Evolutionary conservation across 2,888 invertebrate species (phyloP), one percentile per base, ranked within the genome.

Genomic region (Sinelater perroti): DNA sequence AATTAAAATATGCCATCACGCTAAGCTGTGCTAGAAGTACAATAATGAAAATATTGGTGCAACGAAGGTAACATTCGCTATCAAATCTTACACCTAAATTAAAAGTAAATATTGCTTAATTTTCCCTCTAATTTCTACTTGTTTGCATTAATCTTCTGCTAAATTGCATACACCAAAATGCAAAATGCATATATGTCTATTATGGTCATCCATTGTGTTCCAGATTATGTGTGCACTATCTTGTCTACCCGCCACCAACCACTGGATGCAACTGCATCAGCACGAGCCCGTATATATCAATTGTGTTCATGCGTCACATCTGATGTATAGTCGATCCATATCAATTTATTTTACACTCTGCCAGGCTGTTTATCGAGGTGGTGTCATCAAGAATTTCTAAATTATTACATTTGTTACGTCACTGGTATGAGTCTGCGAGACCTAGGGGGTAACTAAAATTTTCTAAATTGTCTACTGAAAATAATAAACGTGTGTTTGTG

Each of bases 311-410:
- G 28, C 17, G 42, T 40, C 44, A 33, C 16, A 44, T 44, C 44
- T 52, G 44, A 52, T 52, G 21, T 44, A 52, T 52, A 31, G 52
- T 44, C 52, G 52, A 52, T 52, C 18, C 20, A 35, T 52, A 52
- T 52, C 52, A 44, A 52, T 52, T 52, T 24, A 42, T 52, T 52
- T 52, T 44, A 21, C 14, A 24, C 35, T 35, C 30, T 18, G 13
- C 11, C n/a, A 21, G 16, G 24, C 35, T 47, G 21, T 13, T 33
- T 21, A 30, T 36, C 2, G n/a, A 13, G 2, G 33, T 16, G 33
- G 16, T 30, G 4, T 30, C 13, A 30, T 30, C 30, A 30, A 30
- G 13, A 13, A 30, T 10, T 30, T 30, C 30, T 30, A 10, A 30
- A 30, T 30, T 30, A 8, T 30, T 10, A 13, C 2, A 13, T 30